phyloP scores from a whole-genome alignment of 2,888 invertebrate species.

The Melanostoma mellinum region DNA sequence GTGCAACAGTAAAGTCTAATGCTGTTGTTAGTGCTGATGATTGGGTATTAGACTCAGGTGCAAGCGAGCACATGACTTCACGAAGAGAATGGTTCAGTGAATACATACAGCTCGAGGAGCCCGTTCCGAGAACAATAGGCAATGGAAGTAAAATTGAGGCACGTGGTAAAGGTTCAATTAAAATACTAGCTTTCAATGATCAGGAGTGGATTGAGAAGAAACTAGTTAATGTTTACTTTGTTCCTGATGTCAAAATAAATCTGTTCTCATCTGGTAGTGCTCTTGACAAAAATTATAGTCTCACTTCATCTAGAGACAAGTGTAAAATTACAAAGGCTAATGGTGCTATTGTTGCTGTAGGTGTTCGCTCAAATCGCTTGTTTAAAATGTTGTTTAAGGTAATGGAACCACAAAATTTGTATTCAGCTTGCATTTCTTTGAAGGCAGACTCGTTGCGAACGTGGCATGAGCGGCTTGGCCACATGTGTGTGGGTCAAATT shows the following conservation, averaged over 20 bases:
- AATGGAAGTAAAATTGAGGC: slow-evolving; percentile 54
- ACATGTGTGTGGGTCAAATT: slow-evolving; percentile 32
- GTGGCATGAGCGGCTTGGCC: slow-evolving; percentile 13
- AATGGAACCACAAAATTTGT: slow-evolving; percentile 7
- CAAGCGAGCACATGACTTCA: slow-evolving; percentile 48
- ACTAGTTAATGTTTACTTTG: slow-evolving; percentile 25
- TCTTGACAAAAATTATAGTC: slow-evolving; percentile 35
- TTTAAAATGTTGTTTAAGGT: slow-evolving; percentile 1
- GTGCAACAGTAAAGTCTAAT: slow-evolving; percentile 16
- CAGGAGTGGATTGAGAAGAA: neutral
- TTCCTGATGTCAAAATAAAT: slow-evolving; percentile 56
- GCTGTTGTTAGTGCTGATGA: slow-evolving; percentile 21
- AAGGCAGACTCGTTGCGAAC: slow-evolving; percentile 1
- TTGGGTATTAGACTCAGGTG: slow-evolving; percentile 47
- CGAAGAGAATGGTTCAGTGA: slow-evolving; percentile 36
- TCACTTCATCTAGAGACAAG: slow-evolving; percentile 19
- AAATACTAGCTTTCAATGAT: slow-evolving; percentile 53
- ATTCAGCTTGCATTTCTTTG: slow-evolving; percentile 4
- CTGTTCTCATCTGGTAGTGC: slow-evolving; percentile 43
- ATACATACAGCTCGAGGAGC: slow-evolving; percentile 18
- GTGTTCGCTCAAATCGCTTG: neutral
- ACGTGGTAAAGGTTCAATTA: slow-evolving; percentile 41
- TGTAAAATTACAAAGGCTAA: slow-evolving; percentile 38
- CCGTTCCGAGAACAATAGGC: slow-evolving; percentile 42
- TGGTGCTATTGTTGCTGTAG: slow-evolving; percentile 29